phyloP scores from a whole-genome alignment of 2,113 vertebrate species.

The Montifringilla adamsi region DNA sequence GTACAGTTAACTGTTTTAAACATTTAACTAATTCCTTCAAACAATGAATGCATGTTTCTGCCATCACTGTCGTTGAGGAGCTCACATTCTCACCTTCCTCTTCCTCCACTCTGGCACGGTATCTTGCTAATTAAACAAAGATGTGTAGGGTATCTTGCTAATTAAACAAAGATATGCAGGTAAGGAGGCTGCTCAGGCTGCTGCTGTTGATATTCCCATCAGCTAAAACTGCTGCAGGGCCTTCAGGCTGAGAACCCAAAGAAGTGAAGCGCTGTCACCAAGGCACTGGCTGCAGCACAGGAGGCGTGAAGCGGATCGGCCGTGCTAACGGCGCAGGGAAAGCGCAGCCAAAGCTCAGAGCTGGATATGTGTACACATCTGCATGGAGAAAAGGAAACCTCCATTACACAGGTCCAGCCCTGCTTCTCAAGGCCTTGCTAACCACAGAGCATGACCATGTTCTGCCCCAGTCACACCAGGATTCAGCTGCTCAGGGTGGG shows the following conservation, averaged over 20 bases:
- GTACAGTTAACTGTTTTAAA: background rate
- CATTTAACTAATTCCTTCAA: background rate
- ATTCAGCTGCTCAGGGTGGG: background rate
- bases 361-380: conserved; percentile 67
- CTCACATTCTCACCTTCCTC: background rate
- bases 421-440: background rate
- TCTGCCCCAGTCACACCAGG: background rate
- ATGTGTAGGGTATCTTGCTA: fast-evolving
- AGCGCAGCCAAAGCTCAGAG: background rate
- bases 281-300: background rate
- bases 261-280: background rate
- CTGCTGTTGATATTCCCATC: background rate
- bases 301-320: background rate
- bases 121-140: background rate
- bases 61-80: background rate
- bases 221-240: background rate
- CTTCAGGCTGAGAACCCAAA: background rate
- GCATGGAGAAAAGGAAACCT: background rate
- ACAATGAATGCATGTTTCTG: background rate
- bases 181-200: background rate
- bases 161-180: background rate
- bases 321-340: background rate
- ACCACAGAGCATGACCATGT: background rate
- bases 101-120: background rate
- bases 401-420: background rate